These are phyloP conservation scores for Monoplex corrugatus DNA, from an alignment of 2,888 invertebrate species.

Conservation along the genomic window DNA sequence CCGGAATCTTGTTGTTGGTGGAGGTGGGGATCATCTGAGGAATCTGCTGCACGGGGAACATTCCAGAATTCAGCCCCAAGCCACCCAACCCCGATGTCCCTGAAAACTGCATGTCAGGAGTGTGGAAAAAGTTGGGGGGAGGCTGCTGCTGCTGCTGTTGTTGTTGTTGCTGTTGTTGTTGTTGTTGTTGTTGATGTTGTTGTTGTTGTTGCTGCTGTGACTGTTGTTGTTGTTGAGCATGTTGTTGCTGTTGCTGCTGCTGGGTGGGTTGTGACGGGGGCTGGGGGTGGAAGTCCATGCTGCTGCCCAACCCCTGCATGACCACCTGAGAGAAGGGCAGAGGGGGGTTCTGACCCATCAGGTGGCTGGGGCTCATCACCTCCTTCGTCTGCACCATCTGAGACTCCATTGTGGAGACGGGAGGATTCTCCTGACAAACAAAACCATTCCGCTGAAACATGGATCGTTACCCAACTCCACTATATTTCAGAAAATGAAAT, in stretches of 20 bases:
- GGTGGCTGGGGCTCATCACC: slow-evolving; percentile 59
- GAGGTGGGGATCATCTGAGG: slow-evolving; percentile 50
- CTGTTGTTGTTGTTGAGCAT: not conserved
- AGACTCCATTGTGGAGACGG: slow-evolving; percentile 54
- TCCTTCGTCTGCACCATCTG: slow-evolving; percentile 55
- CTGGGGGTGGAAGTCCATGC: slow-evolving; percentile 67
- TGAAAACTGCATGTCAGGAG: slow-evolving; percentile 33
- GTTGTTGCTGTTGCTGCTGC: slow-evolving; percentile 86
- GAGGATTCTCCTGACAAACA: slow-evolving; percentile 60
- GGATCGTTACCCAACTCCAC: no score
- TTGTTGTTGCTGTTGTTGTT: slow-evolving; percentile 28
- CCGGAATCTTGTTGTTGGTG: slow-evolving; percentile 72
- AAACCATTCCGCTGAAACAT: no score
- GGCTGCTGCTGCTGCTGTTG: slow-evolving; percentile 37
- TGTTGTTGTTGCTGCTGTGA: slow-evolving; percentile 25
- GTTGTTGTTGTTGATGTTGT: slow-evolving; percentile 33
- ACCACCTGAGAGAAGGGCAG: slow-evolving; percentile 67
- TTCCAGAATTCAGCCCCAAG: slow-evolving; percentile 33
- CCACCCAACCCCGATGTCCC: not conserved
- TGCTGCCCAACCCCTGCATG: slow-evolving; percentile 61
- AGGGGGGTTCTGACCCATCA: slow-evolving; percentile 46
- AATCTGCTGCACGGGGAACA: not conserved
- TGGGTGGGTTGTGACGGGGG: slow-evolving; percentile 69
- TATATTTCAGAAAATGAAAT: no score
- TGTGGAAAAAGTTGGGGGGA: slow-evolving; percentile 47